Base-by-base conservation (phyloP, 2,888 invertebrate species). In the Diaprepes abbreviatus region DNA sequence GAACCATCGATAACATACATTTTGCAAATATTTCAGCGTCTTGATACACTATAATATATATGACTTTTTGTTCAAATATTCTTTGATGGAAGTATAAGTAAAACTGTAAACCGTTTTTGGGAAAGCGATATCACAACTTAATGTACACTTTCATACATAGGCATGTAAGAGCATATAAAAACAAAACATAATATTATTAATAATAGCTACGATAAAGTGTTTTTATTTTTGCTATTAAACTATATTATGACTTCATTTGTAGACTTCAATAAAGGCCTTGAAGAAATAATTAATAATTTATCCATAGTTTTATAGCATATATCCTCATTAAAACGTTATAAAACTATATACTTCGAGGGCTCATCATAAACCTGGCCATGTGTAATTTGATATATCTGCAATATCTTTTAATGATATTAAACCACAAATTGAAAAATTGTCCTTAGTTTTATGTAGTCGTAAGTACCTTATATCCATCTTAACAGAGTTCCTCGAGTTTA, bases 251-350 rank as follows among this genome's bases (percentile, higher is more conserved):
- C 28, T 48, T 24, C 16, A 45, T 63, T 52, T 63, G 54, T 54
- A 19, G 24, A 19, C 55, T 19, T 35, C 24, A 12, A 52, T 63
- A 36, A 19, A 63, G 33, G 54, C 31, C 4, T 9, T 54, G 21
- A 16, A 36, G 31, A 50, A 58, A 66, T 58, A 58, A 59, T 48
- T 58, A 58, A 59, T 57, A 45, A 60, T 60, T 60, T 31, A 48
- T 14, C 40, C 21, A 60, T 48, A 60, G 33, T 17, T 60, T 60
- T 33, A 60, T 60, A 48, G 60, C 60, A 9, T 35, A 48, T 60
- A 60, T 48, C 45, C 33, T 60, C 60, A 35, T 31, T 60, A 60
- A 45, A 60, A 31, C 19, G 43, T 6, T 60, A 60, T 60, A 60
- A 60, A 60, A 28, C 48, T 50, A 28, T 50, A 50, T 28, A 50